Evolutionary conservation across 2,797 vertebrate genomes (phyloP).

Genomic region (Tolypeutes matacus): DNA sequence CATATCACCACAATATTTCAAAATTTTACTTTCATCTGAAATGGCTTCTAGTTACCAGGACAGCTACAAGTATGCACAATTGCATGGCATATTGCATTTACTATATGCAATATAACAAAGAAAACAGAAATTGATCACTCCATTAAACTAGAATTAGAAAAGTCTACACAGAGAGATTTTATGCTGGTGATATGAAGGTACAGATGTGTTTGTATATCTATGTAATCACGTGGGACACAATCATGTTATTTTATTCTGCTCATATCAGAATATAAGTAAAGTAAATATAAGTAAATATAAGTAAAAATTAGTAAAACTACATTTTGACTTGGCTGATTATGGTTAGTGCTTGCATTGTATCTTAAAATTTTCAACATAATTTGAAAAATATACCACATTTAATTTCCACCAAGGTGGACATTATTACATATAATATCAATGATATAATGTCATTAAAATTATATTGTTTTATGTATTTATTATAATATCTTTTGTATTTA

Average conservation of each 20-base stretch:
- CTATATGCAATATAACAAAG: too few species aligned
- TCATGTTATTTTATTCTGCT: not conserved
- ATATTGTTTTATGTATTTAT: not conserved
- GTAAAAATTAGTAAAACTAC: not conserved
- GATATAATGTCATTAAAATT: not conserved
- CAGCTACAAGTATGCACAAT: not conserved
- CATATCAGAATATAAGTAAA: too few species aligned
- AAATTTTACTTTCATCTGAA: slow-evolving; percentile 55
- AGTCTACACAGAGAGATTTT: not conserved
- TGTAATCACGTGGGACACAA: not conserved
- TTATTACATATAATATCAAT: not conserved
- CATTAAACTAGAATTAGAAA: slow-evolving; percentile 44
- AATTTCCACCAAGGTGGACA: not conserved
- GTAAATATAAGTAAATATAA: too few species aligned
- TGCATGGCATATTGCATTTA: not conserved
- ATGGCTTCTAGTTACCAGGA: slow-evolving; percentile 7
- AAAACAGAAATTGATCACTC: slow-evolving; percentile 24
- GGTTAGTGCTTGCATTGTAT: not conserved
- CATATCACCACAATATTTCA: slow-evolving; percentile 53
- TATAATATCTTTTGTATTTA: not conserved
- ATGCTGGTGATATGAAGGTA: not conserved
- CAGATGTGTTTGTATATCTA: not conserved
- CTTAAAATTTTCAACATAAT: not conserved
- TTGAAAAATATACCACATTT: not conserved
- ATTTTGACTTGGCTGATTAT: not conserved